These are phyloP conservation scores for Zygothrica quintamaculata DNA, from an alignment of 2,888 invertebrate species.

Conservation along the genomic window DNA sequence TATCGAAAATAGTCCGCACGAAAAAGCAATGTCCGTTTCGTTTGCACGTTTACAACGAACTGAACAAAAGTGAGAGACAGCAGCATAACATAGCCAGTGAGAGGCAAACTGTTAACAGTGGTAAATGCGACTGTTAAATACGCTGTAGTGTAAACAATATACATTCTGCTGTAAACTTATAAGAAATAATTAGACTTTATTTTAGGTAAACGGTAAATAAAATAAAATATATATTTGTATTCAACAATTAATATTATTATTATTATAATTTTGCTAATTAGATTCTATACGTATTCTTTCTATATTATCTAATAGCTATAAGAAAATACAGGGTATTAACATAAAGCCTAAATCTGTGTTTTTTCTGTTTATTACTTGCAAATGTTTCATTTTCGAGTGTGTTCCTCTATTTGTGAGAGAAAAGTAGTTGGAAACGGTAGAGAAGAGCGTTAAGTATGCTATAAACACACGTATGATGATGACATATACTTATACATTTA, in stretches of 20 bases:
- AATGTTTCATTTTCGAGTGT: slow-evolving; percentile 5
- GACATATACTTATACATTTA: slow-evolving; percentile 2
- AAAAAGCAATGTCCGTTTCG: slow-evolving; percentile 54
- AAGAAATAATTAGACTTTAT: too few species aligned
- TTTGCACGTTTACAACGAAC: slow-evolving; percentile 55
- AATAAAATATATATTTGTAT: too few species aligned
- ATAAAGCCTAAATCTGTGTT: slow-evolving; percentile 2
- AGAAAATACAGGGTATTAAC: slow-evolving; percentile 1
- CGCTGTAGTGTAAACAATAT: too few species aligned
- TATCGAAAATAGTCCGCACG: slow-evolving; percentile 38
- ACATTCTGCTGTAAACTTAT: too few species aligned
- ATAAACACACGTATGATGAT: background rate
- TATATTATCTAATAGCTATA: too few species aligned
- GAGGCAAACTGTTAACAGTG: slow-evolving; percentile 5
- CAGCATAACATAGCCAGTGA: slow-evolving; percentile 37
- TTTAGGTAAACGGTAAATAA: too few species aligned
- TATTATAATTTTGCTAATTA: too few species aligned
- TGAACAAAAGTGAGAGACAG: slow-evolving; percentile 36
- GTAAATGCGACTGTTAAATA: background rate
- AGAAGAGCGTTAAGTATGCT: background rate
- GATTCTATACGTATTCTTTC: too few species aligned
- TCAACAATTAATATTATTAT: background rate
- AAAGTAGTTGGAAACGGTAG: slow-evolving; percentile 1
- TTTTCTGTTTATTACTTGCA: slow-evolving; percentile 5
- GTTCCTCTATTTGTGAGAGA: slow-evolving; percentile 4